Conservation (phyloP, 2,888 invertebrate genomes). For the Penaeus monodon region DNA sequence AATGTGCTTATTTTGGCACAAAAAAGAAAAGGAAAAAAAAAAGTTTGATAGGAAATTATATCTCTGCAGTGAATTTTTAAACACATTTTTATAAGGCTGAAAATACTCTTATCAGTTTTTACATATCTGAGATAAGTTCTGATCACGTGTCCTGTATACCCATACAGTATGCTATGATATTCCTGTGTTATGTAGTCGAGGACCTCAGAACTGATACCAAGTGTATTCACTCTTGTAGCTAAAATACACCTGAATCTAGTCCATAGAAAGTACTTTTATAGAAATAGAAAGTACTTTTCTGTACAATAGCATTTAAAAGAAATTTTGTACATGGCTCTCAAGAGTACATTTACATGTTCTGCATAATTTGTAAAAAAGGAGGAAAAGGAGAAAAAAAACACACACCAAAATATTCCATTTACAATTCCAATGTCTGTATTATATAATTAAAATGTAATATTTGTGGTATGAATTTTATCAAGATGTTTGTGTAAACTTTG, state of each 20-base stretch:
- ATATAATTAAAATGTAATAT: slow-evolving; percentile 32
- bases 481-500: slow-evolving; percentile 26
- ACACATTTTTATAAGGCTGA: neutral
- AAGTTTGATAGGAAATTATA: too few relatives aligned
- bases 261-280: too few relatives aligned
- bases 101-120: slow-evolving; percentile 23
- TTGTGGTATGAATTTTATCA: slow-evolving; percentile 29
- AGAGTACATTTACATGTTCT: too few relatives aligned
- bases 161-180: neutral
- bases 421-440: slow-evolving; percentile 21
- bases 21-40: neutral
- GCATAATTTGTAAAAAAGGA: too few relatives aligned
- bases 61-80: neutral
- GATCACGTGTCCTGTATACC: neutral
- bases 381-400: neutral
- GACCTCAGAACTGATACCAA: neutral
- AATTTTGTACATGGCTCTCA: too few relatives aligned
- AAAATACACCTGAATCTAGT: too few relatives aligned
- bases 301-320: too few relatives aligned
- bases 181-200: neutral
- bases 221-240: too few relatives aligned
- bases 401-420: neutral
- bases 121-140: neutral
- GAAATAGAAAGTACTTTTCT: too few relatives aligned
- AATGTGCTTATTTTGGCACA: slow-evolving; percentile 28